phyloP scores from a whole-genome alignment of 2,113 vertebrate genomes.

The Vombatus ursinus region DNA sequence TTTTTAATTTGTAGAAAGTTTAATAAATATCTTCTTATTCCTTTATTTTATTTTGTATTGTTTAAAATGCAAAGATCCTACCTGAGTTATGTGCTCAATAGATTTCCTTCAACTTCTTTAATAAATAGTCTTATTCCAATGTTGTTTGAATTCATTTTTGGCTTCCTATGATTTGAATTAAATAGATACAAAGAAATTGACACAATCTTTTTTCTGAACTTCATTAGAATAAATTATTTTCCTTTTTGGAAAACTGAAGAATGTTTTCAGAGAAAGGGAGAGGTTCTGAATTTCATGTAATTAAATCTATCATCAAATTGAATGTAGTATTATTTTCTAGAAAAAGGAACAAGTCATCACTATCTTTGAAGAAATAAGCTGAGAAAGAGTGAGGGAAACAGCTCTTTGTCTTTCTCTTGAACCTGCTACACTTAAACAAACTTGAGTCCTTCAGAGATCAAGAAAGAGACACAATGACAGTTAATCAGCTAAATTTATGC shows the following conservation, averaged over 20 bases:
- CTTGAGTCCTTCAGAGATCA: neutral
- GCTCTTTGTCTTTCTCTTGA: neutral
- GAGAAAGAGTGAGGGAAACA: neutral
- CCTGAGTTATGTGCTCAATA: too few species aligned
- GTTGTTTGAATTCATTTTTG: neutral
- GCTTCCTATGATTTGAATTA: neutral
- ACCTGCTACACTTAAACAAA: neutral
- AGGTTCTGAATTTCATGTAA: neutral
- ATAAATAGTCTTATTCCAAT: neutral
- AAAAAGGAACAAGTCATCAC: slow-evolving; percentile 8
- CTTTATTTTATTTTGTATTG: too few species aligned
- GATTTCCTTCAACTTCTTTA: neutral
- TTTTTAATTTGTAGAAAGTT: too few species aligned
- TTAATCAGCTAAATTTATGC: neutral
- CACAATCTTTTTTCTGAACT: slow-evolving; percentile 21
- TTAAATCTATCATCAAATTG: slow-evolving; percentile 36
- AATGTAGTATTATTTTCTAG: neutral
- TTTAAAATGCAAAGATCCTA: too few species aligned
- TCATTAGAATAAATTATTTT: slow-evolving; percentile 31
- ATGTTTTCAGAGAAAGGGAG: slow-evolving; percentile 31
- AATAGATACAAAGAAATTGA: slow-evolving; percentile 29
- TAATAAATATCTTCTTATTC: too few species aligned
- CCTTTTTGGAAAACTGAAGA: neutral
- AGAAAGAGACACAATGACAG: neutral
- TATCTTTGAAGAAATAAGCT: neutral